Evolutionary conservation across 2,797 vertebrate species (phyloP), one percentile per base, ranked within the genome.

Genomic region (Chrosomus eos): DNA sequence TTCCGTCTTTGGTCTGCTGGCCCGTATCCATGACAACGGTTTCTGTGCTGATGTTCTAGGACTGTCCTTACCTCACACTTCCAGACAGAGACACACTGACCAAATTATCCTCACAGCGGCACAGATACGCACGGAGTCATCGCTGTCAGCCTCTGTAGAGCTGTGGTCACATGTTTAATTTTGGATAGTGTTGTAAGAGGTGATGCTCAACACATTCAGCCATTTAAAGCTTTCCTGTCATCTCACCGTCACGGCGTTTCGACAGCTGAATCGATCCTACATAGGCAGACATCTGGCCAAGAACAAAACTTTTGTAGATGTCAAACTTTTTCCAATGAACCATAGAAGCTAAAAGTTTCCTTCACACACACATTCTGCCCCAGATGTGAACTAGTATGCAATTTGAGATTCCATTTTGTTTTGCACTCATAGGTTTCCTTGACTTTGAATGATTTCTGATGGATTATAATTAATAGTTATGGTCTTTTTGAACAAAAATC

Each of bases 211-310:
- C 55, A 66, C 71, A 64, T 83, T 74, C 43, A 74, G 33, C n/a
- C 31, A 71, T 72, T 62, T 81, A 70, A 70, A 81, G n/a, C 51
- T 11, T 58, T 82, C 28, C 70, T 82, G 81, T 82, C 55, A 73
- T 45, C 80, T 62, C 80, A 48, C 28, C 0, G 10, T 73, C 81
- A 48, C 38, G 26, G 4, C 19, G n/a, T 71, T 23, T 45, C 36
- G 68, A 55, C 53, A 82, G 64, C 67, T 43, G 33, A 71, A 72
- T 48, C 21, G 21, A 53, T 66, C 78, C 31, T 13, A 53, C 43
- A 66, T 33, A 5, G 31, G 31, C 43, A 33, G 26, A 33, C 77
- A 66, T 80, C 26, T 66, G 60, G 28, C 28, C 40, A 48, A 23
- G 45, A 51, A 38, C 19, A 1, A 21, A 40, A 40, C 80, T 26